Base-by-base conservation (phyloP, 2,797 vertebrate genomes). In the Sebastiscus albofasciatus region DNA sequence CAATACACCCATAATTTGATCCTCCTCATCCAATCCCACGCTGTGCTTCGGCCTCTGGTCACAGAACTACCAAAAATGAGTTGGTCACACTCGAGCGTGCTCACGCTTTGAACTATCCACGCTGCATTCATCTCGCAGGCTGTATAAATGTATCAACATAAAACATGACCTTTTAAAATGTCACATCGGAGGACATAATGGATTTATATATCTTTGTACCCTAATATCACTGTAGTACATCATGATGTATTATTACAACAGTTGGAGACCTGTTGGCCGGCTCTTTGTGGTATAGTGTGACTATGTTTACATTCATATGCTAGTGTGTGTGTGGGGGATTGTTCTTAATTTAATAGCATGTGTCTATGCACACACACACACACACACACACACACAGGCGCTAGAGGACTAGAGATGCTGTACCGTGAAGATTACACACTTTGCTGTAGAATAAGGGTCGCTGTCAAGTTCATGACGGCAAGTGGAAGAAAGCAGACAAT, bases 111-210 rank as follows among this genome's bases (percentile, higher is more conserved):
- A 82, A 85, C 60, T 12, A 56, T 55, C 52, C 42, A 33, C 49
- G 6, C 11, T 14, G 10, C 59, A 24, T 55, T 84, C 54, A 81
- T 52, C 82, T 87, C 61, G n/a, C 24, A 14, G 85, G 80, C 81
- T 85, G 74, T 78, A 42, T 66, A 54, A 62, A 81, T 80, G 76
- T 59, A 89, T 89, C 72, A 88, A 76, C 82, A 84, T 82, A 80
- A 89, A 90, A 84, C 4, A 6, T 80, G 87, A 93, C 91, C 90
- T 93, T 93, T 90, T 31, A 67, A 90, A 93, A 92, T 92, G 89
- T 83, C 89, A 88, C 39, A 69, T 46, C 11, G 8, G 80, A 67
- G 65, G 75, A 70, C 42, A 12, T 77, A 81, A 89, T 89, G 67
- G 79, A 84, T 91, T 85, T 81, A 62, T 90, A 56, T 31, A 64